Conservation (phyloP, 2,888 invertebrate genomes). For the Psylliodes chrysocephalus region DNA sequence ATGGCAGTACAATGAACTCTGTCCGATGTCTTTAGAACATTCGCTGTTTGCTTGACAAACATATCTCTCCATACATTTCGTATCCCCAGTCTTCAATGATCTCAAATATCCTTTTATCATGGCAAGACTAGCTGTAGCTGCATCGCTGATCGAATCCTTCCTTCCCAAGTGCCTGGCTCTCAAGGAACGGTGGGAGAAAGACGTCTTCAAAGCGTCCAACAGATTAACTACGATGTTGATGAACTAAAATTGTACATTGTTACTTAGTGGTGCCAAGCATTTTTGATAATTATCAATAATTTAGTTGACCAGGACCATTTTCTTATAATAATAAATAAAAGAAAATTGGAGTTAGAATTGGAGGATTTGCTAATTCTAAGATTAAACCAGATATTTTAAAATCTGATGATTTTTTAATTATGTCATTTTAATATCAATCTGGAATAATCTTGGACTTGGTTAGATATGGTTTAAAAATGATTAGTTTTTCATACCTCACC, state of each 20-base stretch:
- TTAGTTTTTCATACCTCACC: conserved; percentile 77
- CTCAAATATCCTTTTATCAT: conserved; percentile 91
- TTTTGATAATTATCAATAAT: too few relatives aligned
- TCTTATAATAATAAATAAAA: too few relatives aligned
- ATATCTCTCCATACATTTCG: conserved; percentile 87
- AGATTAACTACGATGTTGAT: conserved; percentile 92
- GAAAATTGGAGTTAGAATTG: too few relatives aligned
- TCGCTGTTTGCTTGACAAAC: conserved; percentile 91
- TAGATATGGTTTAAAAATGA: not conserved
- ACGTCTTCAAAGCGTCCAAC: conserved; percentile 90
- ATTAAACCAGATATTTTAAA: too few relatives aligned
- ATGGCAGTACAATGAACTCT: conserved; percentile 90
- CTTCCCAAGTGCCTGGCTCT: conserved; percentile 86
- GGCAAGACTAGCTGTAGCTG: conserved; percentile 86
- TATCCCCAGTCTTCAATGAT: conserved; percentile 80
- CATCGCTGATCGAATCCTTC: conserved; percentile 90
- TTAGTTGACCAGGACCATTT: too few relatives aligned
- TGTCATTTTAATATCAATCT: too few relatives aligned
- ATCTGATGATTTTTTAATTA: too few relatives aligned
- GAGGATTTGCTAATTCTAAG: too few relatives aligned
- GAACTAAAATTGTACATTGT: conserved; percentile 74
- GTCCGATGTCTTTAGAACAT: conserved; percentile 82
- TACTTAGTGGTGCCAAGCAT: too few relatives aligned
- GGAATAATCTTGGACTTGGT: too few relatives aligned
- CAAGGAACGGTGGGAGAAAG: conserved; percentile 90